Base-by-base conservation (phyloP, 1,140 invertebrate species). In the Pararge aegeria region DNA sequence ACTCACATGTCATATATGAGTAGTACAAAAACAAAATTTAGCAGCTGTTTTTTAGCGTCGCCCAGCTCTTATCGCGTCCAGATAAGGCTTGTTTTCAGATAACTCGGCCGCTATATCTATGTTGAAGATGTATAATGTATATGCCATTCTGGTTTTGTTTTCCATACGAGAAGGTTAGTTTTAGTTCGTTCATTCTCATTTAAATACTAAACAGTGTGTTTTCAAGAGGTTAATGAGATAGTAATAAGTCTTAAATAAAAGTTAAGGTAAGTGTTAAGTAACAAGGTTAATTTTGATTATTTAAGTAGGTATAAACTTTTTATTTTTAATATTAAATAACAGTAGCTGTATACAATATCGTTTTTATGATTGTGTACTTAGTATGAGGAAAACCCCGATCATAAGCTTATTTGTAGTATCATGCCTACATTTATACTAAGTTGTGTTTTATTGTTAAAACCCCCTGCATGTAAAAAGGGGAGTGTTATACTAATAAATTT, bases 1-100 rank as follows among this genome's bases (percentile, higher is more conserved):
- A 20, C 18, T 46, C 20, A 46, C 44, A 42, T 16, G 20, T 46
- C 20, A 46, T 24, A 46, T 21, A 46, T n/a, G 44, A n/a, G 20
- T 46, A 12, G 20, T 46, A 46, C 20, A 46, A 21, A 24, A 21
- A 46, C 44, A 46, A 24, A 46, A 21, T 46, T 46, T 46, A 46
- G 44, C 44, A 46, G 19, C 6, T 20, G 44, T 21, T 46, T 46
- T 42, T 46, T 46, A 46, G 20, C 20, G 19, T 5, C 4, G 42
- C 12, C 5, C 18, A 37, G 44, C 18, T 20, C 44, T 46, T 46
- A 46, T 46, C 44, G 5, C 44, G 12, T 46, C 12, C 5, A 46
- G 18, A 46, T 46, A 46, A 20, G 44, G 44, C 44, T 20, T 21
- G 20, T 46, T 46, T 46, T 46, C 2, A 9, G 44, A 46, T 46